These are phyloP conservation scores for Eupristina koningsbergeri DNA, from an alignment of 1,140 invertebrate species.

Conservation along the genomic window DNA sequence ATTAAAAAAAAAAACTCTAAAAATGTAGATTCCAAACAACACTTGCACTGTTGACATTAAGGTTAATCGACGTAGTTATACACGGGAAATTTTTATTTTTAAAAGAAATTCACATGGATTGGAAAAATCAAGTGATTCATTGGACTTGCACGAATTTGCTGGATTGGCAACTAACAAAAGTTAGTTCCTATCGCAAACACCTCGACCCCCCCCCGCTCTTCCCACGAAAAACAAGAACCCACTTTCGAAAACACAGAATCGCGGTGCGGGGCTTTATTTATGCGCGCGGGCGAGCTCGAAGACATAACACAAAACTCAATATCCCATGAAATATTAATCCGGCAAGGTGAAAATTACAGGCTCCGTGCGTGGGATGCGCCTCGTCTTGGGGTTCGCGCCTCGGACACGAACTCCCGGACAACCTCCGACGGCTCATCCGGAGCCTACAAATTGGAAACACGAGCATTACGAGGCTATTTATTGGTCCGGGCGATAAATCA, in stretches of 20 bases:
- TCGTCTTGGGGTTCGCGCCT: background rate
- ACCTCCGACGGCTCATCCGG: slow-evolving; percentile 23
- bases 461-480: slow-evolving; percentile 39
- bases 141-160: background rate
- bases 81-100: no score
- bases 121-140: no score
- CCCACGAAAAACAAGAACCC: no score
- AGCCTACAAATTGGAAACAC: slow-evolving; percentile 42
- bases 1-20: no score
- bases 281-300: background rate
- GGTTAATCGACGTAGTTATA: no score
- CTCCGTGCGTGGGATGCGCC: background rate
- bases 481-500: slow-evolving; percentile 40
- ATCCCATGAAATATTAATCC: slow-evolving; percentile 36
- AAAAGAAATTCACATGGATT: no score
- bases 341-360: slow-evolving; percentile 34
- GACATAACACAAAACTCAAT: background rate
- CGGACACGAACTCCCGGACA: background rate
- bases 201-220: no score
- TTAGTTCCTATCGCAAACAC: background rate
- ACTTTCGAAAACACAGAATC: background rate
- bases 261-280: background rate
- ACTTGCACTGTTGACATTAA: no score
- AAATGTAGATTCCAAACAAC: no score
- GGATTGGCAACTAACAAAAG: background rate